Percentiles rank a stretch among this genome's conserved stretches.
Evolutionary conservation across 2,113 vertebrate genomes (phyloP).

Genomic region (Emydocephalus ijimae): DNA sequence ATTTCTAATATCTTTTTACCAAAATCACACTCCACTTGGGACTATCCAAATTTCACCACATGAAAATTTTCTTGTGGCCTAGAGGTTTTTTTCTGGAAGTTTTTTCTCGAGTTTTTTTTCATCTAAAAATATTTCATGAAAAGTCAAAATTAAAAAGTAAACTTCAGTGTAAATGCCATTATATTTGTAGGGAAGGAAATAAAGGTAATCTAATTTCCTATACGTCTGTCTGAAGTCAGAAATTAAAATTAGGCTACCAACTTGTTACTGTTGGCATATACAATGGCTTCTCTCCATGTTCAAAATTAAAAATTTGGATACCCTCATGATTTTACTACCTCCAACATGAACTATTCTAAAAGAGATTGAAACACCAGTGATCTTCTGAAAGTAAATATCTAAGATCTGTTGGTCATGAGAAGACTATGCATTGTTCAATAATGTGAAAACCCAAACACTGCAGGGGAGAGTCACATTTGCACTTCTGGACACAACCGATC

Average conservation of each 20-base stretch:
- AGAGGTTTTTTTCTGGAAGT: too few species aligned
- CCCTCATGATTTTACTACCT: neutral
- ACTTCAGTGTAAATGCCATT: neutral
- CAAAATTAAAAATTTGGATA: neutral
- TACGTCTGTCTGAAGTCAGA: neutral
- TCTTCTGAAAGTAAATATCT: neutral
- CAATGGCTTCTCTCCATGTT: neutral
- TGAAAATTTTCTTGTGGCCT: neutral
- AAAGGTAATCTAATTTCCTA: slow-evolving; percentile 7
- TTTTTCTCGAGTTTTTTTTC: too few species aligned
- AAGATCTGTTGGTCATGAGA: slow-evolving; percentile 25
- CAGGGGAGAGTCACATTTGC: fast-evolving
- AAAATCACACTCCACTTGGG: too few species aligned
- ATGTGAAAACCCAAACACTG: neutral
- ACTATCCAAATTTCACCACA: neutral
- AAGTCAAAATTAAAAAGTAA: neutral
- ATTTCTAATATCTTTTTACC: neutral
- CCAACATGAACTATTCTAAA: neutral
- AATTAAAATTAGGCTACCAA: neutral
- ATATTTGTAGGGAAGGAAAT: neutral
- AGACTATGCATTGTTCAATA: slow-evolving; percentile 19
- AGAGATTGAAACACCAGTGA: neutral
- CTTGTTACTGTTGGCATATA: neutral
- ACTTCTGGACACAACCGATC: neutral
- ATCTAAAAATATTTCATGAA: neutral